Evolutionary conservation across 1,140 invertebrate genomes (phyloP).

Genomic region (Subanguina moxae): DNA sequence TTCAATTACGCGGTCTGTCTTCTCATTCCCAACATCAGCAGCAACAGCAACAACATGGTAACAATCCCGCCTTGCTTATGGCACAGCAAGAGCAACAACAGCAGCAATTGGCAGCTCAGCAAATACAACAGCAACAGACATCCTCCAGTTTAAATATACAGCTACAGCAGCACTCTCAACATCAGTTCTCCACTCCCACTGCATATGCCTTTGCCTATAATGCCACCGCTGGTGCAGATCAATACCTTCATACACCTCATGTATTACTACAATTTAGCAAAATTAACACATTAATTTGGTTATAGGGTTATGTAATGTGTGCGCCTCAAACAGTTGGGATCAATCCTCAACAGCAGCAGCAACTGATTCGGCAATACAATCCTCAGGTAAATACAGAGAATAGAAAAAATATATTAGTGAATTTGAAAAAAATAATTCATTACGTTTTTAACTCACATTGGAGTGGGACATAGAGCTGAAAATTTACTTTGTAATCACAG

Average conservation of each 20-base stretch:
- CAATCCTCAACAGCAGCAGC: not conserved
- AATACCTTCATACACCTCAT: not conserved
- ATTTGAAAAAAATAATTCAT: too few species aligned
- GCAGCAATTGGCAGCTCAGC: not conserved
- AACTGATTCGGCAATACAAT: not conserved
- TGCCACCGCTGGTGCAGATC: not conserved
- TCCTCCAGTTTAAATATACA: not conserved
- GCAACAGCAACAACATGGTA: not conserved
- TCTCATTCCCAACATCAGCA: not conserved
- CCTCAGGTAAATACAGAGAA: conserved; percentile 4
- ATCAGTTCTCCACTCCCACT: not conserved
- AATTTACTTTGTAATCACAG: too few species aligned
- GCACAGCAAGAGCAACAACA: not conserved
- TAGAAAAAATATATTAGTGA: too few species aligned
- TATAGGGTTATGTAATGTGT: conserved; percentile 1
- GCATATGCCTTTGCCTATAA: conserved; percentile 1
- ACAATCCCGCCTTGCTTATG: too few species aligned
- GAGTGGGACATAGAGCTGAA: too few species aligned
- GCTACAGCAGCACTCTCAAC: not conserved
- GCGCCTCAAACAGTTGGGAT: not conserved
- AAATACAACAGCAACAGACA: not conserved
- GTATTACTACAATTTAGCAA: not conserved
- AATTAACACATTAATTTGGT: not conserved
- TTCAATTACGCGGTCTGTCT: not conserved
- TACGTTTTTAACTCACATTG: too few species aligned